Evolutionary conservation across 2,888 invertebrate genomes (phyloP), one percentile per base, ranked within the genome.

Genomic region (Watsonalla cultraria): DNA sequence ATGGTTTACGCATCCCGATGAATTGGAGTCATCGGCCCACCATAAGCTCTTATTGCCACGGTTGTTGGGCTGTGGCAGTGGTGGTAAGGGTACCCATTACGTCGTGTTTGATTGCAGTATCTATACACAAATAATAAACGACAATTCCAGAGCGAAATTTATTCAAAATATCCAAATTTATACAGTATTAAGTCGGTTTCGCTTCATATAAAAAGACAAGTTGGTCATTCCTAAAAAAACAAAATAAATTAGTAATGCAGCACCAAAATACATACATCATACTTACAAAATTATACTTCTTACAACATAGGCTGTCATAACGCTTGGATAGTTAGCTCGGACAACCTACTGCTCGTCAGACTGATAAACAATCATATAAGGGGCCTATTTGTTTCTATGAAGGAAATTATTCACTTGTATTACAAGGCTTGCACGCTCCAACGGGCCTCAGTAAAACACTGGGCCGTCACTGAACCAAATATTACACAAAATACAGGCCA

Each of bases 181-280:
- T 82, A 88, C 85, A 86, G 74, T 75, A 79, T 76, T 76, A 79
- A 74, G 77, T 84, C 81, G 70, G 78, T 82, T 85, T 86, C 86
- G 85, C 84, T 86, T 85, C 74, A 73, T 84, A 80, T 75, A 83
- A 80, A 84, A 77, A 75, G 73, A 74, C 65, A 78, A 60, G 74
- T 79, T 78, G 76, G 80, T 83, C 79, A 76, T 79, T 76, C 70
- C 75, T 80, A 82, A 78, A 79, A 82, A 82, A 82, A 83, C 77
- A 79, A 81, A 84, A 89, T 89, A 89, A 90, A 90, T 89, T 89
- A 90, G 85, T 88, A 86, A 84, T 83, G 84, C 88, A 89, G 90
- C 89, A 89, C 88, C 90, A 87, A 86, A 85, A 87, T 84, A 85
- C 83, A 85, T 82, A 85, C 82, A 85, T 78, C 79, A 70, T 80